Conservation (phyloP, 2,797 vertebrate genomes). For the Synaphobranchus kaupii region DNA sequence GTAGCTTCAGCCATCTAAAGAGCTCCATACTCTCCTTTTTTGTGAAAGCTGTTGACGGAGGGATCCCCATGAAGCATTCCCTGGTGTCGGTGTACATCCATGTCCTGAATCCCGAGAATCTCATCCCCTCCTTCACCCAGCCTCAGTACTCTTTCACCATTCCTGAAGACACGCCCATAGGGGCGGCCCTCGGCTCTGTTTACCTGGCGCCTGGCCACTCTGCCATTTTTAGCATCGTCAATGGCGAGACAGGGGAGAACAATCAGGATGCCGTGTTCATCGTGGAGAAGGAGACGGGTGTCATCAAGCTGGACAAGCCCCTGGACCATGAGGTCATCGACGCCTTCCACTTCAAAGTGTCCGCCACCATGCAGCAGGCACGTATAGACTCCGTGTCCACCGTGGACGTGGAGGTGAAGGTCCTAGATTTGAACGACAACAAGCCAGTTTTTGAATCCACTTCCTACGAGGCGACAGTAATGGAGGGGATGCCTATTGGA, state of each 20-base stretch:
- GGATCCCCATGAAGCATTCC: constrained; percentile 86
- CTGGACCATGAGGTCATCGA: constrained; percentile 84
- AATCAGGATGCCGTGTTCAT: constrained; percentile 86
- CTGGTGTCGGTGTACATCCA: constrained; percentile 94
- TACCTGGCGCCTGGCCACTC: constrained; percentile 69
- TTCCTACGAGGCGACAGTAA: constrained; percentile 84
- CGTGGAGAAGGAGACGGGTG: constrained; percentile 86
- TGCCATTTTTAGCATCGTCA: constrained; percentile 79
- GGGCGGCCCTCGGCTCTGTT: constrained; percentile 82
- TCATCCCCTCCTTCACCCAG: constrained; percentile 86
- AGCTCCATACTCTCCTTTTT: constrained; percentile 93
- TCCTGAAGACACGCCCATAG: constrained; percentile 85
- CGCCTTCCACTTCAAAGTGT: constrained; percentile 86
- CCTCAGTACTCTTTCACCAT: constrained; percentile 86
- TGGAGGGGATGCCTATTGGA: constrained; percentile 89
- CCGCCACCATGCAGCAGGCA: constrained; percentile 79
- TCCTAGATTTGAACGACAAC: constrained; percentile 94
- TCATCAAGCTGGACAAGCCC: constrained; percentile 89
- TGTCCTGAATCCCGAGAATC: constrained; percentile 83
- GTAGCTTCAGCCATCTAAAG: constrained; percentile 85
- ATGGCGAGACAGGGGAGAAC: constrained; percentile 84
- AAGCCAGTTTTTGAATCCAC: constrained; percentile 88
- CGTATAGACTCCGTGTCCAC: constrained; percentile 83
- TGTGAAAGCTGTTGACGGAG: constrained; percentile 93
- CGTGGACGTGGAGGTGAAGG: constrained; percentile 87